Evolutionary conservation across 1,140 invertebrate genomes (phyloP).

Genomic region (Bombus difficillimus): DNA sequence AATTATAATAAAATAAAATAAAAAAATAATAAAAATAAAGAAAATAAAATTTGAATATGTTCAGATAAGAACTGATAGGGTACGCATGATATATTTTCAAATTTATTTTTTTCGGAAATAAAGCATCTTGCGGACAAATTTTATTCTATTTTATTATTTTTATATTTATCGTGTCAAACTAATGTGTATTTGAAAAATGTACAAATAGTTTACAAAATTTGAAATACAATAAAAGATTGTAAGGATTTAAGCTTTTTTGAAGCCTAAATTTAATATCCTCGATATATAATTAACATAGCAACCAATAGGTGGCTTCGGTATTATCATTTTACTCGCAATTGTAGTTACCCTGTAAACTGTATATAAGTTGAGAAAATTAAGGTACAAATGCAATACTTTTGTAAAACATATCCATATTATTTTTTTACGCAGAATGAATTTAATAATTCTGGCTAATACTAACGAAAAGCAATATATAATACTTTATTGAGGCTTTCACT

Average conservation of each 20-base stretch:
- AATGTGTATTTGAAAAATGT: background rate
- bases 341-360: accelerated
- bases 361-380: too few species aligned
- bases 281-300: background rate
- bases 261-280: background rate
- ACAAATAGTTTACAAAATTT: background rate
- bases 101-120: too few species aligned
- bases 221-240: background rate
- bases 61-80: too few species aligned
- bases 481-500: accelerated
- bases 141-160: background rate
- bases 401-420: too few species aligned
- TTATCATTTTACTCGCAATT: background rate
- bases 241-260: background rate
- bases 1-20: too few species aligned
- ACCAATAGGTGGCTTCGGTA: background rate
- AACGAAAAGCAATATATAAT: too few species aligned
- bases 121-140: accelerated
- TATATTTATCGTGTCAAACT: background rate
- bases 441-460: too few species aligned
- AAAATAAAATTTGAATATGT: too few species aligned
- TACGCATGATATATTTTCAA: too few species aligned
- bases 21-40: too few species aligned
- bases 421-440: too few species aligned
- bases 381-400: accelerated